Percentiles rank a stretch among this genome's conserved stretches.
phyloP scores from a whole-genome alignment of 2,113 vertebrate species.

The Oryzias celebensis region DNA sequence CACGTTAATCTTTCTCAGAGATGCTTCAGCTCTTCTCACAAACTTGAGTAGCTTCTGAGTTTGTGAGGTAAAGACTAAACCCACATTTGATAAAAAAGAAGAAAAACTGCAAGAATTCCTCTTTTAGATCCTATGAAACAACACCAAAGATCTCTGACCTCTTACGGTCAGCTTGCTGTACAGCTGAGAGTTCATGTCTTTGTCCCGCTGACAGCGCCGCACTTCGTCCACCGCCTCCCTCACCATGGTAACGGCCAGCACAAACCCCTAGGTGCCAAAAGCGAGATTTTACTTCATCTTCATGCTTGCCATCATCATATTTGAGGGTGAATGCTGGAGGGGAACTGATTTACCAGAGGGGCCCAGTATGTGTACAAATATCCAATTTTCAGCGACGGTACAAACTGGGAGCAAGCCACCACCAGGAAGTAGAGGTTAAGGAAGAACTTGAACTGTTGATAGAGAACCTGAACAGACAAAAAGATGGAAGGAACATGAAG shows the following conservation, averaged over 20 bases:
- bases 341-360: constrained; percentile 86
- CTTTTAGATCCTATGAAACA: constrained; percentile 29
- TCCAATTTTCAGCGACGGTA: constrained; percentile 93
- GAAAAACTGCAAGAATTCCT: neutral
- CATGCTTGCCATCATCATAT: neutral
- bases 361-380: constrained; percentile 99
- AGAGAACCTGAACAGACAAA: constrained; percentile 88
- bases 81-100: too few species aligned
- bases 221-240: constrained; percentile 94
- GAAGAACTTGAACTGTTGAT: constrained; percentile 99
- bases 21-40: too few species aligned
- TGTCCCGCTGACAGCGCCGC: constrained; percentile 90
- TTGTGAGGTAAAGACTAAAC: too few species aligned
- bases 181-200: constrained; percentile 97
- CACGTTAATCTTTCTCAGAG: too few species aligned
- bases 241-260: constrained; percentile 89
- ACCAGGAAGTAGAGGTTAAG: constrained; percentile 98
- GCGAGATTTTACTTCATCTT: neutral
- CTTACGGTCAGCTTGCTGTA: constrained; percentile 95
- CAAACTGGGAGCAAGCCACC: constrained; percentile 95
- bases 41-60: too few species aligned
- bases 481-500: neutral
- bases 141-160: constrained; percentile 77
- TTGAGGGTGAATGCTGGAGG: neutral
- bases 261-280: constrained; percentile 82